Conservation (phyloP, 2,888 invertebrate species). For the Melanostoma mellinum region DNA sequence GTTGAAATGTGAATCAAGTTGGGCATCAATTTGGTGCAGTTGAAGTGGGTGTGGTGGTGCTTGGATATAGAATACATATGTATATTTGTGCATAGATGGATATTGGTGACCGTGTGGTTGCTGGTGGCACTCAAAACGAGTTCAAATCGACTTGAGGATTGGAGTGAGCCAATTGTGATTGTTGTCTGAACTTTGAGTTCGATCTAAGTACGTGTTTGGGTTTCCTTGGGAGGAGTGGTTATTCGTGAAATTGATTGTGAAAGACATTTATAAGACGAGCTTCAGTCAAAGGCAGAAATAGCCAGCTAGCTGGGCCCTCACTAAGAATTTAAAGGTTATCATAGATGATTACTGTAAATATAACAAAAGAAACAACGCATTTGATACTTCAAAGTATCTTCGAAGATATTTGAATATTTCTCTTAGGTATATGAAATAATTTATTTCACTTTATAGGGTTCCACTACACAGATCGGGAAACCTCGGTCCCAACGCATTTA, state of each 20-base stretch:
- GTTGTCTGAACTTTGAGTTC: conserved; percentile 50
- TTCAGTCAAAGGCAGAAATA: no score
- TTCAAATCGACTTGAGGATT: conserved; percentile 36
- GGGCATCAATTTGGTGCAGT: conserved; percentile 20
- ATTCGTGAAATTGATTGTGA: conserved; percentile 39
- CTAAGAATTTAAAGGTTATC: no score
- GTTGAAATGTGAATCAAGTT: conserved; percentile 46
- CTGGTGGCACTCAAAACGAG: conserved; percentile 42
- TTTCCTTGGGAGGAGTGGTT: conserved; percentile 47
- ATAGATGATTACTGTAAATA: no score
- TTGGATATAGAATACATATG: background rate
- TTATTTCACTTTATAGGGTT: no score
- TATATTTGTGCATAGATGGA: background rate
- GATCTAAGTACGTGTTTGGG: conserved; percentile 19
- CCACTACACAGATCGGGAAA: no score
- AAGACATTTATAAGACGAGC: conserved; percentile 15
- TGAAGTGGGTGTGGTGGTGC: conserved; percentile 28
- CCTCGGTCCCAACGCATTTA: no score
- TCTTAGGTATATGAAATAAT: no score
- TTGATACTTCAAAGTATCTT: no score
- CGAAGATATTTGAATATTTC: no score
- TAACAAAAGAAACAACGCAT: no score
- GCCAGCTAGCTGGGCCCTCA: no score
- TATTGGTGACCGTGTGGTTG: conserved; percentile 10
- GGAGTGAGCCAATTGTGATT: conserved; percentile 5